Evolutionary conservation across 2,888 invertebrate species (phyloP).

Genomic region (Ceratothoa steindachneri): DNA sequence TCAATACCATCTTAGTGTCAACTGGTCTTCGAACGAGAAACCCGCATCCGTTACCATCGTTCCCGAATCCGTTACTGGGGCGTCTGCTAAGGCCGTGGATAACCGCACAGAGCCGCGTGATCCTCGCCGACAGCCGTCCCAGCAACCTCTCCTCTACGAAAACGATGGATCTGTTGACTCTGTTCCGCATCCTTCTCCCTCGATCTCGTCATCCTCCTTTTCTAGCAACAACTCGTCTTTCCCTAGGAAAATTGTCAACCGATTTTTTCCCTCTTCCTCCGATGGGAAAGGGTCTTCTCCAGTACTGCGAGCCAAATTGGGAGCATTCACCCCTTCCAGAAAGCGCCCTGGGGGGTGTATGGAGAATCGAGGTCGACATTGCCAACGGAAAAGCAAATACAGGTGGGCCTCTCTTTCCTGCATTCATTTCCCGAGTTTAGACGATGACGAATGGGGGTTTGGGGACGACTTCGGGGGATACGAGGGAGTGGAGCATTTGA

Average conservation of each 20-base stretch:
- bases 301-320: no score
- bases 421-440: slow-evolving; percentile 24
- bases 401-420: slow-evolving; percentile 45
- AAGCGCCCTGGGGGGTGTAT: slow-evolving; percentile 17
- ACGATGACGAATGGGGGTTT: slow-evolving; percentile 26
- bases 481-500: slow-evolving; percentile 42
- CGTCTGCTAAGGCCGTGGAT: no score
- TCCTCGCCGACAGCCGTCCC: slow-evolving; percentile 53
- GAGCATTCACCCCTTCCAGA: neutral
- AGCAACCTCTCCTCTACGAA: slow-evolving; percentile 30
- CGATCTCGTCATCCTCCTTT: neutral
- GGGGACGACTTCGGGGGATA: slow-evolving; percentile 38
- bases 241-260: neutral
- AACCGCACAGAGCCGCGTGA: no score
- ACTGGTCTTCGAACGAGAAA: slow-evolving; percentile 29
- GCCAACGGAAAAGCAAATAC: slow-evolving; percentile 31
- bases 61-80: slow-evolving; percentile 78
- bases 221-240: no score
- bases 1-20: slow-evolving; percentile 25
- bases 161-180: neutral
- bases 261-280: neutral
- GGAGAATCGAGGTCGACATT: slow-evolving; percentile 7
- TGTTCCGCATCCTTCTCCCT: neutral
- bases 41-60: slow-evolving; percentile 25
- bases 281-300: neutral